Conservation (phyloP, 2,113 vertebrate genomes). For the Cavia aperea region DNA sequence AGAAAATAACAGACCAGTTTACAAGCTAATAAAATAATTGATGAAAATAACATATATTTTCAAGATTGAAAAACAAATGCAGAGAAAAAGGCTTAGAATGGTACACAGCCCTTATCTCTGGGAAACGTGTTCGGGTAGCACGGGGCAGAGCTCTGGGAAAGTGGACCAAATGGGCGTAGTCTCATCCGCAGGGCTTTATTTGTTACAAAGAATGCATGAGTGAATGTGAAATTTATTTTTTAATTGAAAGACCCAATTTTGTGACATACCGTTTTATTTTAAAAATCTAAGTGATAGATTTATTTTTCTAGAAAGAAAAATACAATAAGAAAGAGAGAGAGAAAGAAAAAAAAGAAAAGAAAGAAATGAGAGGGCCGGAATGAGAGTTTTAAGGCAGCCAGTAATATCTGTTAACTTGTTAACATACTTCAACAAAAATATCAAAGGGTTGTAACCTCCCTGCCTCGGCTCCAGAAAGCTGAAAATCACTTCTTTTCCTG, state of each 20-base stretch:
- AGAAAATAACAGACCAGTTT: neutral
- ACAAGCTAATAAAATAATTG: neutral
- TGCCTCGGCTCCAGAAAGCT: neutral
- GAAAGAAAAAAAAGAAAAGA: neutral
- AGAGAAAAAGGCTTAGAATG: neutral
- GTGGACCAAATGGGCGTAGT: neutral
- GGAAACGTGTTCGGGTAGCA: neutral
- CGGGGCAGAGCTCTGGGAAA: accelerated
- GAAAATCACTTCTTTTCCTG: neutral
- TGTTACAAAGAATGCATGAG: neutral
- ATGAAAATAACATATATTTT: neutral
- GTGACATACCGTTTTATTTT: neutral
- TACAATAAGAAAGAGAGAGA: neutral
- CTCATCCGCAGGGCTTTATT: neutral
- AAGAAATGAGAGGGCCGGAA: too few species aligned
- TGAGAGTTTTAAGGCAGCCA: neutral
- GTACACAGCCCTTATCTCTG: neutral
- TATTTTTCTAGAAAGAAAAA: neutral
- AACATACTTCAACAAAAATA: neutral
- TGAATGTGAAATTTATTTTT: neutral
- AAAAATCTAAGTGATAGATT: neutral
- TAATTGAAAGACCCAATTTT: neutral
- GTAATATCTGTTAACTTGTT: neutral
- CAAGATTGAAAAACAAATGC: neutral
- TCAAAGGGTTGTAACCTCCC: neutral